These are phyloP conservation scores for Naso thynnoides DNA, from an alignment of 2,797 vertebrate genomes.

Conservation along the genomic window DNA sequence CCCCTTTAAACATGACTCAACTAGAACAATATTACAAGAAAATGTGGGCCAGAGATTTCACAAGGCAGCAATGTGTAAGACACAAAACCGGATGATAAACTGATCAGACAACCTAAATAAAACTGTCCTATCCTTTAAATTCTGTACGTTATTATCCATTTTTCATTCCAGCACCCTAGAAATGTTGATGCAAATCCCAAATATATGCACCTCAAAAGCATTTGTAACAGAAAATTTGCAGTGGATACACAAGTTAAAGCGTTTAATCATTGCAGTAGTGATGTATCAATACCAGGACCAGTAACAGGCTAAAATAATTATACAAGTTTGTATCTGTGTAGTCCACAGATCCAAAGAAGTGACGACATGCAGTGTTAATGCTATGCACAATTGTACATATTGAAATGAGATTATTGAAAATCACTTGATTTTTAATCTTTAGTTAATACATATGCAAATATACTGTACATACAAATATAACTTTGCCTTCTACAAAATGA, in stretches of 20 bases:
- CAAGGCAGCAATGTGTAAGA: slow-evolving; percentile 2
- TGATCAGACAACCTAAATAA: slow-evolving; percentile 20
- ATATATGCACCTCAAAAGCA: slow-evolving; percentile 39
- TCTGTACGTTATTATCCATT: slow-evolving; percentile 24
- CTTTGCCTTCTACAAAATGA: slow-evolving; percentile 17
- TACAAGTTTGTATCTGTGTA: slow-evolving; percentile 39
- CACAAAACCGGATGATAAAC: not conserved
- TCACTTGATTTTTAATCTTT: slow-evolving; percentile 27
- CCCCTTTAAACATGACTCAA: not conserved
- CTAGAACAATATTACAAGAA: not conserved
- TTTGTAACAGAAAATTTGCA: slow-evolving; percentile 44
- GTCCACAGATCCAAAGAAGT: slow-evolving; percentile 36
- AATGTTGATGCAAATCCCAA: slow-evolving; percentile 29
- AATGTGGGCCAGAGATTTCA: not conserved
- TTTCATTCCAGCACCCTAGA: slow-evolving; percentile 69
- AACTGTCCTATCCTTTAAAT: slow-evolving; percentile 18
- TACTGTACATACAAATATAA: slow-evolving; percentile 40
- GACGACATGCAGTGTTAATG: slow-evolving; percentile 59
- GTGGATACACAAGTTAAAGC: slow-evolving; percentile 36
- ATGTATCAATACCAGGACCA: slow-evolving; percentile 71
- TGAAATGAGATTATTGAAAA: slow-evolving; percentile 16
- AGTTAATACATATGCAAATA: slow-evolving; percentile 10
- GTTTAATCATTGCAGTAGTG: slow-evolving; percentile 26
- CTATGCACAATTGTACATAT: slow-evolving; percentile 61
- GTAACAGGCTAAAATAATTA: slow-evolving; percentile 53